Evolutionary conservation across 2,888 invertebrate genomes (phyloP).

Genomic region (Agonopterix subpropinquella): DNA sequence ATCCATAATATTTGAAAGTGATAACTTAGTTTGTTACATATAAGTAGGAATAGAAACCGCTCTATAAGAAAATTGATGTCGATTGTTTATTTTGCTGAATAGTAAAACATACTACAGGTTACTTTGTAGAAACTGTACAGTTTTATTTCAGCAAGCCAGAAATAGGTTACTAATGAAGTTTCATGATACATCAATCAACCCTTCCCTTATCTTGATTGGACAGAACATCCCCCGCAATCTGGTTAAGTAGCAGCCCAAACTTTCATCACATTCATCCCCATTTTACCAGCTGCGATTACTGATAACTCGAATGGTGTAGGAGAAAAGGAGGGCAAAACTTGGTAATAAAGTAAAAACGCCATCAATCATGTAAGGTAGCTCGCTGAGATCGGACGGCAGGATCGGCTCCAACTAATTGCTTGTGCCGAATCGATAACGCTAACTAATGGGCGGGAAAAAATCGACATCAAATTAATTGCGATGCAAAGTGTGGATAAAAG

Average conservation of each 20-base stretch:
- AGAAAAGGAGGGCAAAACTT: slow-evolving; percentile 19
- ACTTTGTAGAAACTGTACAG: no score
- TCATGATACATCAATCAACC: no score
- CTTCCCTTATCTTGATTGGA: slow-evolving; percentile 42
- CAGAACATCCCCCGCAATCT: slow-evolving; percentile 47
- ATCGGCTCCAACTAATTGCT: slow-evolving; percentile 55
- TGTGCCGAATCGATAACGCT: slow-evolving; percentile 47
- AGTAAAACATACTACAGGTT: no score
- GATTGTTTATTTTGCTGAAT: no score
- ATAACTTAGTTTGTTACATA: no score
- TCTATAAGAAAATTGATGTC: no score
- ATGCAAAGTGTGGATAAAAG: slow-evolving; percentile 25
- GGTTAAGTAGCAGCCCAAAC: slow-evolving; percentile 26
- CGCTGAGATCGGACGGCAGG: slow-evolving; percentile 23
- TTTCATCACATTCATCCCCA: slow-evolving; percentile 24
- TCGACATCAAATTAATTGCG: slow-evolving; percentile 47
- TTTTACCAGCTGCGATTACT: slow-evolving; percentile 24
- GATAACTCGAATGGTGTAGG: slow-evolving; percentile 26
- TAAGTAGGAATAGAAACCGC: no score
- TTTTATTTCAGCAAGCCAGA: no score
- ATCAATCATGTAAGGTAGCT: slow-evolving; percentile 62
- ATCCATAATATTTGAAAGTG: no score
- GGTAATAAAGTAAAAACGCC: slow-evolving; percentile 48
- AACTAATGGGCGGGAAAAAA: slow-evolving; percentile 50
- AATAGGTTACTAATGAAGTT: no score